These are phyloP conservation scores for Eupristina koningsbergeri DNA, from an alignment of 1,140 invertebrate species.

Conservation along the genomic window DNA sequence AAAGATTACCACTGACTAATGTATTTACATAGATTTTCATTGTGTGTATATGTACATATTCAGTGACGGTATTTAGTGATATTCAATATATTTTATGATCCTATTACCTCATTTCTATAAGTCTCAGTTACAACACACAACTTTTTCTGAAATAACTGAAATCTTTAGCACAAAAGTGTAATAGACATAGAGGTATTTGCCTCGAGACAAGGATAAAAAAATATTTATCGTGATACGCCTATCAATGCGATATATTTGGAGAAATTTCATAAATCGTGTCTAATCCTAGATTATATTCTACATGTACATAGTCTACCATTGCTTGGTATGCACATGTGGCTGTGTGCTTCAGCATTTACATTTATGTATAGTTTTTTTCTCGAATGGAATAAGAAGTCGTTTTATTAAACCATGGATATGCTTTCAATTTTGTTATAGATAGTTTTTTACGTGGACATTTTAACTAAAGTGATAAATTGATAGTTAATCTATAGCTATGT, in stretches of 20 bases:
- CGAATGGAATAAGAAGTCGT: neutral
- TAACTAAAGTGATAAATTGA: neutral
- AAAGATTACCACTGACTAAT: too few species aligned
- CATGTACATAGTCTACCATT: neutral
- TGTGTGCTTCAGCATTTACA: neutral
- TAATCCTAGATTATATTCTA: conserved; percentile 5
- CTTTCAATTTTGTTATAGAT: neutral
- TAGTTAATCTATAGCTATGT: too few species aligned
- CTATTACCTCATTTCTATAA: neutral
- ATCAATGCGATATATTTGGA: neutral
- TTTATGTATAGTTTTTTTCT: neutral
- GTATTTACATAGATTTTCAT: too few species aligned
- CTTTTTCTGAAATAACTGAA: neutral
- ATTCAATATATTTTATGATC: too few species aligned
- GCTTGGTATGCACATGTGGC: neutral
- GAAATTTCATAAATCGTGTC: conserved; percentile 10
- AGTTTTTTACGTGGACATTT: neutral
- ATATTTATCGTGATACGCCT: neutral
- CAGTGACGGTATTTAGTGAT: too few species aligned
- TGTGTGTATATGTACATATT: too few species aligned
- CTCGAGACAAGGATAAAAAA: neutral
- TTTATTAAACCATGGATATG: neutral
- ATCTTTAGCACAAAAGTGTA: neutral
- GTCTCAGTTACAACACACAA: neutral
- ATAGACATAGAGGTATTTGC: neutral